phyloP scores from a whole-genome alignment of 2,888 invertebrate genomes.

The Nipponacmea schrenckii region DNA sequence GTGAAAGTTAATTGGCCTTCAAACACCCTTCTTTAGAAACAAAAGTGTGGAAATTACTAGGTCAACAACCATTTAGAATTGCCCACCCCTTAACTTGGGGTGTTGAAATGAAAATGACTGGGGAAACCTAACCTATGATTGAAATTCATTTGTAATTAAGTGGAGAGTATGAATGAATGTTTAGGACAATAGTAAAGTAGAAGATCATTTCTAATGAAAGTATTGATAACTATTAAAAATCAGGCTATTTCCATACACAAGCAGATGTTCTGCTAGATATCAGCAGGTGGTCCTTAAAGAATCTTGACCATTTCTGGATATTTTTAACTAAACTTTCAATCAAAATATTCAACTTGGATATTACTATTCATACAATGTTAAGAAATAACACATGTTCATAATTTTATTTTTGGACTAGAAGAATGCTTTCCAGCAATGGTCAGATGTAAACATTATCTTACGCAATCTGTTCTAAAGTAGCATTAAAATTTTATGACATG shows the following conservation, averaged over 20 bases:
- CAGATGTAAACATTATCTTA: no score
- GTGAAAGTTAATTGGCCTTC: constrained; percentile 3
- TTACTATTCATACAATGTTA: no score
- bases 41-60: constrained; percentile 4
- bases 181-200: no score
- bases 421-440: no score
- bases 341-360: no score
- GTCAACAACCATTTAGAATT: constrained; percentile 3
- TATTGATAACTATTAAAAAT: background rate
- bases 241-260: background rate
- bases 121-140: no score
- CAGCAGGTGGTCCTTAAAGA: background rate
- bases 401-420: no score
- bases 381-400: no score
- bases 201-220: background rate
- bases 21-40: constrained; percentile 7
- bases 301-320: background rate
- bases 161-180: no score
- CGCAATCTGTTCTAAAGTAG: no score
- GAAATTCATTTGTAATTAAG: no score
- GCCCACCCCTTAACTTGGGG: background rate
- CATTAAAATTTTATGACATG: no score
- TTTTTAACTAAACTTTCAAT: background rate
- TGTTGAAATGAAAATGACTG: background rate
- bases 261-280: background rate